Percentiles rank a stretch among this genome's conserved stretches.
Evolutionary conservation across 2,113 vertebrate genomes (phyloP).

Genomic region (Laticauda laticaudata): DNA sequence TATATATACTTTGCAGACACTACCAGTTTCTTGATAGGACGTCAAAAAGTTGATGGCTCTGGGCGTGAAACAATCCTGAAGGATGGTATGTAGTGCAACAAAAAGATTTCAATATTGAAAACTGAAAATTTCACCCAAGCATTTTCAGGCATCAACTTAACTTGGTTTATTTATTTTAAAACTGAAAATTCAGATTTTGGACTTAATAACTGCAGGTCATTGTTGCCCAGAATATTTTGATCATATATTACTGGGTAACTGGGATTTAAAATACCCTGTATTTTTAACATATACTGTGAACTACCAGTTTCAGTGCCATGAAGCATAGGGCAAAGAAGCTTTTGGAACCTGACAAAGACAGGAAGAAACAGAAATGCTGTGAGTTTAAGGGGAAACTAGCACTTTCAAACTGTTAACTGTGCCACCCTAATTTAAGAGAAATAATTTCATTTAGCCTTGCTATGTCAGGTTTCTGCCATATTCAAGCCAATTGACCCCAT

Average conservation of each 20-base stretch:
- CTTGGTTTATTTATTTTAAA: conserved; percentile 1
- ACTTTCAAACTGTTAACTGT: neutral
- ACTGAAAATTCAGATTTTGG: neutral
- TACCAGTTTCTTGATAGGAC: conserved; percentile 95
- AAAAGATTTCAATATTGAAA: conserved; percentile 10
- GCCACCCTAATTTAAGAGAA: neutral
- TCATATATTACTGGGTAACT: neutral
- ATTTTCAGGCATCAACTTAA: neutral
- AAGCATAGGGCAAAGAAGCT: neutral
- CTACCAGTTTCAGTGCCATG: neutral
- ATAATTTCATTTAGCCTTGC: neutral
- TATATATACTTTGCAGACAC: conserved; percentile 98
- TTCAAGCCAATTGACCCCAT: neutral
- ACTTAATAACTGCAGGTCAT: neutral
- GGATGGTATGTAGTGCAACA: conserved; percentile 79
- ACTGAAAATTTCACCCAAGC: neutral
- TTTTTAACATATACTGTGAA: neutral
- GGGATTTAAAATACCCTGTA: neutral
- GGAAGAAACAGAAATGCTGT: neutral
- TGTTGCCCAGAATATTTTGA: neutral
- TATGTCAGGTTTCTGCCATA: neutral
- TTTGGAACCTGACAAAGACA: neutral
- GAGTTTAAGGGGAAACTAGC: neutral
- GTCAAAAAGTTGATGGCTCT: conserved; percentile 93
- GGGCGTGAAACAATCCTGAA: conserved; percentile 92